Percentiles rank a stretch among this genome's conserved stretches.
phyloP scores from a whole-genome alignment of 2,888 invertebrate genomes.

The Xylocampa areola region DNA sequence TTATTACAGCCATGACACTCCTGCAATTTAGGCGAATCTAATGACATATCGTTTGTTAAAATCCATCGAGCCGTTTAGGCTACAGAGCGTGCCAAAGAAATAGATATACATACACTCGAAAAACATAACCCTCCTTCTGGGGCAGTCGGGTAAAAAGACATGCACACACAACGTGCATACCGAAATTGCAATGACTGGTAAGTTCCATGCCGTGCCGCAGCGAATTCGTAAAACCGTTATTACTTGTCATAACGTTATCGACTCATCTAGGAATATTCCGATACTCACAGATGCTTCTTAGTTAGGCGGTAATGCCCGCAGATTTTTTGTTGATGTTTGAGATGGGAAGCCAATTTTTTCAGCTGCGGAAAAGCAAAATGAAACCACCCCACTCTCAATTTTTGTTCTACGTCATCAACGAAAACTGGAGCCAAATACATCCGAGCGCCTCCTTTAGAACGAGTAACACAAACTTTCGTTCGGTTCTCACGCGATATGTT shows the following conservation, averaged over 20 bases:
- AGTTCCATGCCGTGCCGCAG: constrained; percentile 1
- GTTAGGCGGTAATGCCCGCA: constrained; percentile 15
- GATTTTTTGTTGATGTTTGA: constrained; percentile 1
- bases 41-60: no score
- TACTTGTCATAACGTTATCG: constrained; percentile 6
- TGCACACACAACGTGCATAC: not conserved
- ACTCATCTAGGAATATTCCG: constrained; percentile 32
- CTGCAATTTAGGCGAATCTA: no score
- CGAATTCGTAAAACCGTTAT: constrained; percentile 14
- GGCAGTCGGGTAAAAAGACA: not conserved
- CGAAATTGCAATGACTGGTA: constrained; percentile 7
- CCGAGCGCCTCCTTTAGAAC: not conserved
- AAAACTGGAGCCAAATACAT: constrained; percentile 9
- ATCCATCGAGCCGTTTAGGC: no score
- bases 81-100: no score
- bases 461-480: constrained; percentile 2
- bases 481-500: not conserved
- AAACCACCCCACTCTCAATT: constrained; percentile 4
- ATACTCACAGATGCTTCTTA: constrained; percentile 11
- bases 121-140: no score
- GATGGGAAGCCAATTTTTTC: constrained; percentile 3
- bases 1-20: no score
- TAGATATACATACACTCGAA: no score
- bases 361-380: not conserved
- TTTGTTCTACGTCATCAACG: constrained; percentile 4